Conservation (phyloP, 2,797 vertebrate genomes). For the Cetoscarus ocellatus region DNA sequence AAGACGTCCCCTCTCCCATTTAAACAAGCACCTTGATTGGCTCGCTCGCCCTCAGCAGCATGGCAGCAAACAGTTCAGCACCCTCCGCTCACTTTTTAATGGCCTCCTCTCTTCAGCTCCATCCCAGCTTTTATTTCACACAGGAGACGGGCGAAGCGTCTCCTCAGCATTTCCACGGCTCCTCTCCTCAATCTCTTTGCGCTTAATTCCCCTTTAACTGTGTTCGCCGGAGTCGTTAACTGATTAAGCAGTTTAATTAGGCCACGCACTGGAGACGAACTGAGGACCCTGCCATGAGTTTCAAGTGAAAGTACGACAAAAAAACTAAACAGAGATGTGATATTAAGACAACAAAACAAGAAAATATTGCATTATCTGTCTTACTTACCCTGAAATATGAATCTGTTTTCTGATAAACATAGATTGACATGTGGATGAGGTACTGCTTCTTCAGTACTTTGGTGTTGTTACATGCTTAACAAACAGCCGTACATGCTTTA, state of each 20-base stretch:
- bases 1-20: conserved; percentile 70
- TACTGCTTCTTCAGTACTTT: background rate
- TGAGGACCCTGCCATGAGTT: conserved; percentile 50
- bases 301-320: conserved; percentile 55
- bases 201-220: conserved; percentile 87
- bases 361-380: conserved; percentile 2
- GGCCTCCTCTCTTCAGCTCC: conserved; percentile 68
- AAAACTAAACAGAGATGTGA: conserved; percentile 35
- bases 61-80: conserved; percentile 68
- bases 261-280: conserved; percentile 74
- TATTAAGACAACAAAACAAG: conserved; percentile 17
- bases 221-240: conserved; percentile 85
- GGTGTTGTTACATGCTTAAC: background rate
- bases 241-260: conserved; percentile 89
- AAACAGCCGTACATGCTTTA: too few species aligned
- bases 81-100: conserved; percentile 79
- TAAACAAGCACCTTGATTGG: conserved; percentile 72
- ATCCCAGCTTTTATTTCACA: conserved; percentile 83
- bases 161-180: conserved; percentile 83
- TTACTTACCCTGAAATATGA: background rate
- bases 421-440: background rate
- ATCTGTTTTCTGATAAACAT: background rate
- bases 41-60: conserved; percentile 61
- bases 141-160: conserved; percentile 82
- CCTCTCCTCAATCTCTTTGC: conserved; percentile 80